phyloP scores from a whole-genome alignment of 2,888 invertebrate species.

The Drosophila quinaria region DNA sequence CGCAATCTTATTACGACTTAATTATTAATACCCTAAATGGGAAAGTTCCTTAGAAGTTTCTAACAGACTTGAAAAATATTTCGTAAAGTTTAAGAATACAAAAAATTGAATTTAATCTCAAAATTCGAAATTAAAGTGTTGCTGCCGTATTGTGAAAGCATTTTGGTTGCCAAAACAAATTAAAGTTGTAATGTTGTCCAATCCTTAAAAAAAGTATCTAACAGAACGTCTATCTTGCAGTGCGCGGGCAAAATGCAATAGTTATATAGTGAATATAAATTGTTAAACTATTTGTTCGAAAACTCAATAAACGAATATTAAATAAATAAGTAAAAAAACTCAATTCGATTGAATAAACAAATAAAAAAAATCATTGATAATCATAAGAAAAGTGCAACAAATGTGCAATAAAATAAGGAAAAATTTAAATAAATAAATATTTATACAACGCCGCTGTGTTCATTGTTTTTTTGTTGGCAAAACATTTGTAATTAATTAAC shows the following conservation, averaged over 20 bases:
- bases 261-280: slow-evolving; percentile 21
- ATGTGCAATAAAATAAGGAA: slow-evolving; percentile 43
- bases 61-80: not conserved
- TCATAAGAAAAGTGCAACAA: slow-evolving; percentile 34
- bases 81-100: not conserved
- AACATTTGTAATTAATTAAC: slow-evolving; percentile 36
- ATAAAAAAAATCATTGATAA: slow-evolving; percentile 23
- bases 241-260: slow-evolving; percentile 61
- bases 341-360: slow-evolving; percentile 6
- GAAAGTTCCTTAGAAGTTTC: slow-evolving; percentile 4
- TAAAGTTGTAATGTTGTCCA: slow-evolving; percentile 3
- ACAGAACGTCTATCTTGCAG: slow-evolving; percentile 41
- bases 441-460: slow-evolving; percentile 51
- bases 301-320: slow-evolving; percentile 18
- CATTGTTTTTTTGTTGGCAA: slow-evolving; percentile 45
- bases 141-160: slow-evolving; percentile 8
- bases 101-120: not conserved
- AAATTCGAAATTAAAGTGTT: not conserved
- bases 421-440: slow-evolving; percentile 19
- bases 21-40: slow-evolving; percentile 12
- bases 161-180: not conserved
- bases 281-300: slow-evolving; percentile 14
- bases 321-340: slow-evolving; percentile 4
- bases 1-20: slow-evolving; percentile 13
- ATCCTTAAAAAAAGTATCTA: slow-evolving; percentile 10